Evolutionary conservation across 2,888 invertebrate genomes (phyloP), one percentile per base, ranked within the genome.

Genomic region (Xylocampa areola): DNA sequence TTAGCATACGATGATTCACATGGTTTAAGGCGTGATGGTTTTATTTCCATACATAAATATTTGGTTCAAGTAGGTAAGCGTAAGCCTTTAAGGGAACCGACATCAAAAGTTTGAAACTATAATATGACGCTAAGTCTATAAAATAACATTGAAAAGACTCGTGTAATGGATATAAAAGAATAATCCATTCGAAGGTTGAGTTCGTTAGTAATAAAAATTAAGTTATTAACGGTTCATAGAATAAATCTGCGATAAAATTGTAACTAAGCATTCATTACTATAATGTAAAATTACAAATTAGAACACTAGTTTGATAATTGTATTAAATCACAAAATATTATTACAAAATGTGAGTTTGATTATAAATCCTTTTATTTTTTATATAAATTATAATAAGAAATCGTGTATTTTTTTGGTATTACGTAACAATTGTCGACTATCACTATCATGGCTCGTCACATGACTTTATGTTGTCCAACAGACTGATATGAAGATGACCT

Each of bases 401-500:
- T 10, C 29, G 10, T 21, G n/a, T n/a, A n/a, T n/a, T n/a, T n/a
- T 17, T 58, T 45, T 33, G 13, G 17, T 32, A 40, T 60, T 32
- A 14, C 0, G 6, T 30, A 37, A 30, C 33, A 30, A 50, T 45
- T 30, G 29, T 23, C 14, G 5, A 13, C 14, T 14, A 21, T 30
- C 27, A 39, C 53, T 55, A 67, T 47, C 49, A 23, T 14, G 39
- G 16, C 1, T 13, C 25, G 27, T 50, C 14, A 35, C 14, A 61
- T 41, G 33, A 37, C 35, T 41, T 47, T 43, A 44, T 44, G 35
- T 33, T 40, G 14, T 32, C 13, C 6, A 14, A 48, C 5, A 54
- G 54, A 48, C 5, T 49, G 54, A 64, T 47, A 63, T 16, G 23
- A 40, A 7, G 5, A n/a, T 61, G 68, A 65, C 68, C 40, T 25